These are phyloP conservation scores for Oplegnathus fasciatus DNA, from an alignment of 2,113 vertebrate genomes.

Conservation along the genomic window DNA sequence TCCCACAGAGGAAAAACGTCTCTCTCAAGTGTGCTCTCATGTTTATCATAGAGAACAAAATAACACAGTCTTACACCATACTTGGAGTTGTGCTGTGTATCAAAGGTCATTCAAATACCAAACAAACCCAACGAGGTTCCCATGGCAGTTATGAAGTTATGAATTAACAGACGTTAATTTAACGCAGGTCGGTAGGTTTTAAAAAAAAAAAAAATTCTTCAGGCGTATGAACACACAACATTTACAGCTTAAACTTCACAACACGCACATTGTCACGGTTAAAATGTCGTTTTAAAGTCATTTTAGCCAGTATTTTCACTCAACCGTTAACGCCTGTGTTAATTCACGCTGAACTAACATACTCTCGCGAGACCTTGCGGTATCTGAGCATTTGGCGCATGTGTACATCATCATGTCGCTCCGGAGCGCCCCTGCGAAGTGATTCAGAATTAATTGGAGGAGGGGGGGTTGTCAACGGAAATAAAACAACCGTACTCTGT, in stretches of 20 bases:
- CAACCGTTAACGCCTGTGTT: neutral
- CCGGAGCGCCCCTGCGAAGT: too few species aligned
- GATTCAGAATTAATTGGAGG: rapidly evolving
- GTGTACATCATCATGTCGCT: neutral
- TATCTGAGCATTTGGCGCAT: neutral
- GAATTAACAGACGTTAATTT: slow-evolving; percentile 8
- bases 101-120: slow-evolving; percentile 53
- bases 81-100: neutral
- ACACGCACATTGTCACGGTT: neutral
- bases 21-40: neutral
- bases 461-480: rapidly evolving
- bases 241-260: neutral
- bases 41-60: neutral
- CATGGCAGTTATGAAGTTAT: neutral
- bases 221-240: rapidly evolving
- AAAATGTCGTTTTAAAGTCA: neutral
- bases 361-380: slow-evolving; percentile 31
- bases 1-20: slow-evolving; percentile 14
- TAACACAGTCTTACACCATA: neutral
- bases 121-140: neutral
- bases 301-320: neutral
- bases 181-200: neutral
- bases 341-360: too few species aligned
- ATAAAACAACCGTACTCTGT: neutral
- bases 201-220: too few species aligned